Percentiles rank a stretch among this genome's conserved stretches.
Conservation (phyloP, 2,888 invertebrate genomes). For the Troides helena region DNA sequence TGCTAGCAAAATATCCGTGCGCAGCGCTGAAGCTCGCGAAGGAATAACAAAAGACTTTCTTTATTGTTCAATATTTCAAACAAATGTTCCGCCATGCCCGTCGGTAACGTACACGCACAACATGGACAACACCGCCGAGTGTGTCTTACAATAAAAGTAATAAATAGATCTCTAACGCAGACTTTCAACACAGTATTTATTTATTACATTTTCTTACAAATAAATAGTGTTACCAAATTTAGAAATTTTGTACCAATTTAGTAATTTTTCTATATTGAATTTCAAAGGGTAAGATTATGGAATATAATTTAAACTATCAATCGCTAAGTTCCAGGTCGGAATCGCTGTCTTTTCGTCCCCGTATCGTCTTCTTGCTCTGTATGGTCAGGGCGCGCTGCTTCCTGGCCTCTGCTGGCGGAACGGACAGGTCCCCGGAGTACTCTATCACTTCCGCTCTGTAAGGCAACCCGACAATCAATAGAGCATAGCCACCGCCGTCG, state of each 20-base stretch:
- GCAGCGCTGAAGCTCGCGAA: too few relatives aligned
- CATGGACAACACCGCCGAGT: too few relatives aligned
- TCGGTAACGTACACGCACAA: too few relatives aligned
- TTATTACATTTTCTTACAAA: too few relatives aligned
- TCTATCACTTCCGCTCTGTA: slow-evolving; percentile 82
- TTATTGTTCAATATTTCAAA: too few relatives aligned
- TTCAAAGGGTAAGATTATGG: background rate
- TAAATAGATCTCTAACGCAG: background rate
- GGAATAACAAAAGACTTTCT: too few relatives aligned
- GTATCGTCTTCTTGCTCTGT: slow-evolving; percentile 77
- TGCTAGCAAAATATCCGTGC: too few relatives aligned
- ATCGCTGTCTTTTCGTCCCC: slow-evolving; percentile 71
- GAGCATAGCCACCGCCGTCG: too few relatives aligned
- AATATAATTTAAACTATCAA: slow-evolving; percentile 40
- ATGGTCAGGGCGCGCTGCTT: slow-evolving; percentile 63
- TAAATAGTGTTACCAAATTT: background rate
- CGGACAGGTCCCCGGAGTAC: slow-evolving; percentile 83
- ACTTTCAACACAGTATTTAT: too few relatives aligned
- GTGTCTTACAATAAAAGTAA: too few relatives aligned
- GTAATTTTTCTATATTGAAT: slow-evolving; percentile 17
- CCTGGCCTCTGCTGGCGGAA: slow-evolving; percentile 80
- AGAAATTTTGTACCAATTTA: slow-evolving; percentile 9
- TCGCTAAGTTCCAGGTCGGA: slow-evolving; percentile 79
- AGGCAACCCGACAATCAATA: too few relatives aligned
- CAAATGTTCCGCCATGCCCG: too few relatives aligned